These are phyloP conservation scores for Lepus timidus DNA, from an alignment of 2,113 vertebrate species.

Conservation along the genomic window DNA sequence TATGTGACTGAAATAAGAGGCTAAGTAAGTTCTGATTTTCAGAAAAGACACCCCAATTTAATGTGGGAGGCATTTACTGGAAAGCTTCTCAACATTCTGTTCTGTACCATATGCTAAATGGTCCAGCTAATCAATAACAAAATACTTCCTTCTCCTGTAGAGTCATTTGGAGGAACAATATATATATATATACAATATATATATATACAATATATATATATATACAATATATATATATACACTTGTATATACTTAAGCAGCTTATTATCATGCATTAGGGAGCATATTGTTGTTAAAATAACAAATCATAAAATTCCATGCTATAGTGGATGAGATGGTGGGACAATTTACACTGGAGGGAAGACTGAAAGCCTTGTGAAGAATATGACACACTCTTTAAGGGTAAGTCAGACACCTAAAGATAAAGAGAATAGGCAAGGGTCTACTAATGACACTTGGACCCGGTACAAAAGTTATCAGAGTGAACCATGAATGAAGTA, in stretches of 20 bases:
- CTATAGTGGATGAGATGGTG: neutral
- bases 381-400: neutral
- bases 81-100: neutral
- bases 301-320: neutral
- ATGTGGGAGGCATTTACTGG: neutral
- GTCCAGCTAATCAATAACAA: neutral
- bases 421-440: neutral
- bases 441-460: neutral
- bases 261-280: neutral
- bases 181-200: neutral
- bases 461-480: neutral
- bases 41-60: slow-evolving; percentile 33
- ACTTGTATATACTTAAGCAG: neutral
- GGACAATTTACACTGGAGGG: neutral
- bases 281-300: slow-evolving; percentile 12
- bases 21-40: neutral
- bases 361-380: neutral
- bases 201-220: neutral
- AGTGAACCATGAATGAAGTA: neutral
- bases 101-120: neutral
- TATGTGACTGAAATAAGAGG: neutral
- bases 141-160: neutral
- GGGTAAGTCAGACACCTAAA: neutral
- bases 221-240: neutral
- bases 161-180: neutral